phyloP scores from a whole-genome alignment of 2,797 vertebrate species.

The Pteropus rufus region DNA sequence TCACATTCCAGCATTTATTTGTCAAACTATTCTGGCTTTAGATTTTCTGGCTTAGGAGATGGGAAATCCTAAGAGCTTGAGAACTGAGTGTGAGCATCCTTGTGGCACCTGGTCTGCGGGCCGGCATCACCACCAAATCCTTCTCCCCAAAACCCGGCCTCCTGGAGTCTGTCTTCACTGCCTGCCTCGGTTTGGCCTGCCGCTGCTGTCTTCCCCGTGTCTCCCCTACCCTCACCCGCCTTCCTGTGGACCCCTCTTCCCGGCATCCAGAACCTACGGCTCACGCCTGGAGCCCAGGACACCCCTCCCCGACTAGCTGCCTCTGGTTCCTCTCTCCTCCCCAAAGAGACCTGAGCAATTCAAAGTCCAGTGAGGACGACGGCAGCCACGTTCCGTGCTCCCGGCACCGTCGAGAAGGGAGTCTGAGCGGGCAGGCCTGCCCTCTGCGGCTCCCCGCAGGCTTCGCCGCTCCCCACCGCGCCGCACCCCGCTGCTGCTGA shows the following conservation, averaged over 20 bases:
- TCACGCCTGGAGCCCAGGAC: neutral
- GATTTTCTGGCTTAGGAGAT: neutral
- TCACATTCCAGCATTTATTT: neutral
- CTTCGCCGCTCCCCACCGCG: too few species aligned
- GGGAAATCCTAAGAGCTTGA: neutral
- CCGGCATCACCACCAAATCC: neutral
- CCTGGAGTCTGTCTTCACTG: neutral
- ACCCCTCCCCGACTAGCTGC: too few species aligned
- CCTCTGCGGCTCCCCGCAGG: too few species aligned
- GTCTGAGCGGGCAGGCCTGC: too few species aligned
- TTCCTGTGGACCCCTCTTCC: fast-evolving
- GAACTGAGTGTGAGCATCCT: too few species aligned
- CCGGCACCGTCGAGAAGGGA: fast-evolving
- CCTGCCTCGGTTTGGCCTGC: neutral
- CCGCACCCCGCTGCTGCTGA: too few species aligned
- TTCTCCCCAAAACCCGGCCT: neutral
- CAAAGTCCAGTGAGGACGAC: neutral
- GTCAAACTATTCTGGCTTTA: neutral
- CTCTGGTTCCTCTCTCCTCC: neutral
- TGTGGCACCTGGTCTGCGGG: too few species aligned
- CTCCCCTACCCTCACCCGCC: fast-evolving
- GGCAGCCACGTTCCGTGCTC: neutral
- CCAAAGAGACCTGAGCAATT: neutral
- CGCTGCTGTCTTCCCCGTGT: neutral
- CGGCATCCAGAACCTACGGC: fast-evolving